Evolutionary conservation across 1,140 invertebrate genomes (phyloP).

Genomic region (Diorhabda elongata): DNA sequence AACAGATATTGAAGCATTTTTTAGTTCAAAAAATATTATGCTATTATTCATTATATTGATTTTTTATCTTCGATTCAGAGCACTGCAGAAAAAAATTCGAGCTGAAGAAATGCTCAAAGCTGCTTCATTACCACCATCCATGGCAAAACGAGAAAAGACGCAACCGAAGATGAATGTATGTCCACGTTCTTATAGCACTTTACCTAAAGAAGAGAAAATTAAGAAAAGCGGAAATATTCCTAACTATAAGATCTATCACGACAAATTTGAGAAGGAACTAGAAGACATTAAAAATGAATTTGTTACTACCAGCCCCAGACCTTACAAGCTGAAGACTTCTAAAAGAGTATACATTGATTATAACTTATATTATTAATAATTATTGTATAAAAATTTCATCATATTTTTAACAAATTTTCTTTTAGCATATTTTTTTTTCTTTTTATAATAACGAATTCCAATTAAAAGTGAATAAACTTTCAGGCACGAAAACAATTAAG

Average conservation of each 20-base stretch:
- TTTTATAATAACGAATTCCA: neutral
- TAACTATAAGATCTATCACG: slow-evolving; percentile 33
- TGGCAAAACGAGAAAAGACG: slow-evolving; percentile 59
- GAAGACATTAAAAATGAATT: slow-evolving; percentile 50
- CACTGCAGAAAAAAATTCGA: slow-evolving; percentile 62
- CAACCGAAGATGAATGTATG: slow-evolving; percentile 41
- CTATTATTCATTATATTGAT: no score
- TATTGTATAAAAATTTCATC: no score
- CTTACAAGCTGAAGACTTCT: slow-evolving; percentile 51
- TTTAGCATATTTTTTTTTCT: no score
- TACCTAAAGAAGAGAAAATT: slow-evolving; percentile 18
- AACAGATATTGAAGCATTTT: no score
- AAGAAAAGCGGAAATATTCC: slow-evolving; percentile 30
- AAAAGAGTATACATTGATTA: slow-evolving; percentile 37
- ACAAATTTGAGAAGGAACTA: slow-evolving; percentile 42
- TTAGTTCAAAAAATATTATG: no score
- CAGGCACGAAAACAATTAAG: slow-evolving; percentile 26
- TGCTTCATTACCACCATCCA: slow-evolving; percentile 63
- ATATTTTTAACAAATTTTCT: no score
- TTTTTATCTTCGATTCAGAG: slow-evolving; percentile 44
- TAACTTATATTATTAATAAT: no score
- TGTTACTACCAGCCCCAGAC: slow-evolving; percentile 53
- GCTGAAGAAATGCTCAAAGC: slow-evolving; percentile 64
- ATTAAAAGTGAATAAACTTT: slow-evolving; percentile 10
- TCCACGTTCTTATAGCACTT: slow-evolving; percentile 39